Evolutionary conservation across 2,113 vertebrate species (phyloP), one percentile per base, ranked within the genome.

Genomic region (Scomber scombrus): DNA sequence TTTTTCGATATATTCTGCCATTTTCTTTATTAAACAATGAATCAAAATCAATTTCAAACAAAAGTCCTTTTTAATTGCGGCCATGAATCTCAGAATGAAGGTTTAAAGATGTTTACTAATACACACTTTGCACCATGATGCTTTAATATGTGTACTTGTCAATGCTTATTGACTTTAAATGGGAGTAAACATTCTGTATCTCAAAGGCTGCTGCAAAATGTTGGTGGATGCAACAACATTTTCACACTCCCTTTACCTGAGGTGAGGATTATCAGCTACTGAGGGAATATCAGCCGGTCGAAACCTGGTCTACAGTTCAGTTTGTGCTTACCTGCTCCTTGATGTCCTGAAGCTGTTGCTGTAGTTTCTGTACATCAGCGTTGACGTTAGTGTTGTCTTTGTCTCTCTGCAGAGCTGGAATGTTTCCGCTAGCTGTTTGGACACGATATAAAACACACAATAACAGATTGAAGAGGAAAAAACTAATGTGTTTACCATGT

Each of bases 301-400:
- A 40, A 40, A 40, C 6, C 23, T 11, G 5, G 16, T 43, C n/a
- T 21, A 14, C 72, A 40, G 16, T 7, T 7, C n/a, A 16, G 14
- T 16, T 19, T 60, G 49, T 4, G 1, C 52, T 92, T 89, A 99
- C 98, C 96, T 99, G 98, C 61, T 99, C 98, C 71, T 99, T 99
- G 88, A 99, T 99, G 94, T 99, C 98, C 89, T 99, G 98, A 58
- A 99, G 95, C 91, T 99, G 98, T 56, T 99, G 98, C 85, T 99
- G 98, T 26, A 99, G 93, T 84, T 99, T 99, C 86, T 99, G 98
- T 11, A 99, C 98, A 21, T 99, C 98, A 0, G 98, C 98, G 19
- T 99, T 99, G 92, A 99, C 97, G 62, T 99, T 99, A 47, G 98
- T 99, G 91, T 99, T 99, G 90, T 99, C 98, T 80, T 99, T 99